These are phyloP conservation scores for Sebastes elongatus DNA, from an alignment of 2,797 vertebrate genomes.

Conservation along the genomic window DNA sequence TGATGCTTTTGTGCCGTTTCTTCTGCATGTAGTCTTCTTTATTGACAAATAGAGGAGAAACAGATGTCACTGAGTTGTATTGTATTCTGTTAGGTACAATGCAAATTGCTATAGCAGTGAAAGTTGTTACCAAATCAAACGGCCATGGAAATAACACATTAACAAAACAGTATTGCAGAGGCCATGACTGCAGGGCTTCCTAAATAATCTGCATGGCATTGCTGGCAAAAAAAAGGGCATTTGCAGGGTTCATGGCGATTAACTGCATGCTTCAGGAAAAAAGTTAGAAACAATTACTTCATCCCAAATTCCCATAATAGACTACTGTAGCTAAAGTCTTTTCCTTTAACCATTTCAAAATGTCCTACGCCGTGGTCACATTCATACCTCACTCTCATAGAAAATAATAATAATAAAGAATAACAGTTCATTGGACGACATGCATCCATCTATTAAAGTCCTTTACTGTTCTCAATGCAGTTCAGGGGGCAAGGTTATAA, in stretches of 20 bases:
- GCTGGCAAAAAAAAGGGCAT: not conserved
- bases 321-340: not conserved
- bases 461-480: not conserved
- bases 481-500: not conserved
- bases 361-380: not conserved
- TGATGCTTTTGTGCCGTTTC: not conserved
- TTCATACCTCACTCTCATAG: not conserved
- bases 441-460: not conserved
- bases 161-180: not conserved
- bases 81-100: not conserved
- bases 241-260: not conserved
- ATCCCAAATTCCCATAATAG: not conserved
- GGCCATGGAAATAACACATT: not conserved
- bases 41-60: not conserved
- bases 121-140: not conserved
- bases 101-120: not conserved
- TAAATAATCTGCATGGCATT: not conserved
- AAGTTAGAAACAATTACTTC: not conserved
- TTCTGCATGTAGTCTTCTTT: not conserved
- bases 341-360: not conserved
- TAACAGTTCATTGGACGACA: not conserved
- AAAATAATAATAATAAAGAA: not conserved
- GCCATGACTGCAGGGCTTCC: not conserved
- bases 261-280: not conserved
- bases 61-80: not conserved